Evolutionary conservation across 2,113 vertebrate genomes (phyloP).

Genomic region (Scortum barcoo): DNA sequence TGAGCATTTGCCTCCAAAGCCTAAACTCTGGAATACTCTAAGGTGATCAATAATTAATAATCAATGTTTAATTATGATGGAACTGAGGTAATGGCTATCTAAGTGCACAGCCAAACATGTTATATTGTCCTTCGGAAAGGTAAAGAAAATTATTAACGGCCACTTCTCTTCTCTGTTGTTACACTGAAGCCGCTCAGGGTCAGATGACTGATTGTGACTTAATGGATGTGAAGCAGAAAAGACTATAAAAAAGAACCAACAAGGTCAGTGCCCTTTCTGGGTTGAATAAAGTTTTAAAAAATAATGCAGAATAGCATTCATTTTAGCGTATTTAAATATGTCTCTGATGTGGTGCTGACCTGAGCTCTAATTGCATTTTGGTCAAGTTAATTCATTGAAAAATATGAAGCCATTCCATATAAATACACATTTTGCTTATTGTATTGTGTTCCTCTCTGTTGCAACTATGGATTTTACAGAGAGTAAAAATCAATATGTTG

Average conservation of each 20-base stretch:
- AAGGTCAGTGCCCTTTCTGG: neutral
- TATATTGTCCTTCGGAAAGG: neutral
- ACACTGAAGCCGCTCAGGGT: neutral
- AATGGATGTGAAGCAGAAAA: neutral
- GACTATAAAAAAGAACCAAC: neutral
- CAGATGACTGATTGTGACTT: neutral
- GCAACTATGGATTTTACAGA: conserved; percentile 11
- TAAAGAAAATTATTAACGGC: neutral
- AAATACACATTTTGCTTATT: neutral
- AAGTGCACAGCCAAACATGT: neutral
- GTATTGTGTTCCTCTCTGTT: conserved; percentile 7
- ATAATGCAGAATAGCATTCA: neutral
- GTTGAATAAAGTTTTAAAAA: neutral
- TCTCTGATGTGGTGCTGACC: neutral
- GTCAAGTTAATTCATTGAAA: neutral
- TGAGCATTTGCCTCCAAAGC: neutral
- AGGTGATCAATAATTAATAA: neutral
- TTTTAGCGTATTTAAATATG: neutral
- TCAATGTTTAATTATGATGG: neutral
- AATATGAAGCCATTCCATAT: neutral
- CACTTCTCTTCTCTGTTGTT: neutral
- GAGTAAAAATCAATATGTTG: conserved; percentile 11
- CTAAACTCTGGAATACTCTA: neutral
- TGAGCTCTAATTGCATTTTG: neutral
- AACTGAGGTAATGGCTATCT: neutral